Evolutionary conservation across 2,797 vertebrate genomes (phyloP).

Genomic region (Oreochromis grahami): DNA sequence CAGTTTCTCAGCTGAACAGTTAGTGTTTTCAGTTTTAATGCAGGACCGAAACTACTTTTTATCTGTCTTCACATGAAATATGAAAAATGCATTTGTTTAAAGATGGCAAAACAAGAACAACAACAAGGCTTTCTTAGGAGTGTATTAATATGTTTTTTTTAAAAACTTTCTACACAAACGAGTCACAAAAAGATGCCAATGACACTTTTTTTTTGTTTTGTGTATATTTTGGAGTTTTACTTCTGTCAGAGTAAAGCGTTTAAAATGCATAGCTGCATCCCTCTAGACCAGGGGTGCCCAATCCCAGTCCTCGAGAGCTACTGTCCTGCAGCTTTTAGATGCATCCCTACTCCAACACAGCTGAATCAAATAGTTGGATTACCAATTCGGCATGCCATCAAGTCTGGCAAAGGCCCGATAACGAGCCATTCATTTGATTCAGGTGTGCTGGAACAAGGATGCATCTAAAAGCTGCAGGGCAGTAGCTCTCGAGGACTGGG

Average conservation of each 20-base stretch:
- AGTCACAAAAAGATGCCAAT: neutral
- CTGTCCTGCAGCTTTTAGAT: too few relatives aligned
- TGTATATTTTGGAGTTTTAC: neutral
- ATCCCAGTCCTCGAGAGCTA: too few relatives aligned
- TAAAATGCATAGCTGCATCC: neutral
- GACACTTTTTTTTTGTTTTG: neutral
- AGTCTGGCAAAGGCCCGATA: too few relatives aligned
- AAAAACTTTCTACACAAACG: neutral
- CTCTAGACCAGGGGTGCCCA: too few relatives aligned
- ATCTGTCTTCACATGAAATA: neutral
- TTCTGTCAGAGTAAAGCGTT: neutral
- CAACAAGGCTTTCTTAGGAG: neutral
- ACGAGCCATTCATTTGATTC: too few relatives aligned
- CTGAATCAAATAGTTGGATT: too few relatives aligned
- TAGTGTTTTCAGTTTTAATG: neutral
- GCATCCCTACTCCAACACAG: too few relatives aligned
- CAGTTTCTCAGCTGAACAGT: neutral
- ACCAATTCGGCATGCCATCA: too few relatives aligned
- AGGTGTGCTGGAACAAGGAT: too few relatives aligned
- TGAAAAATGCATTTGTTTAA: neutral
- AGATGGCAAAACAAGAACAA: neutral
- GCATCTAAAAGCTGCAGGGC: too few relatives aligned
- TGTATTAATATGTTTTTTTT: neutral
- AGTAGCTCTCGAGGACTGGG: too few relatives aligned
- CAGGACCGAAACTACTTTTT: accelerated